Evolutionary conservation across 2,797 vertebrate genomes (phyloP), one percentile per base, ranked within the genome.

Genomic region (Oceanodroma leucorhoa): DNA sequence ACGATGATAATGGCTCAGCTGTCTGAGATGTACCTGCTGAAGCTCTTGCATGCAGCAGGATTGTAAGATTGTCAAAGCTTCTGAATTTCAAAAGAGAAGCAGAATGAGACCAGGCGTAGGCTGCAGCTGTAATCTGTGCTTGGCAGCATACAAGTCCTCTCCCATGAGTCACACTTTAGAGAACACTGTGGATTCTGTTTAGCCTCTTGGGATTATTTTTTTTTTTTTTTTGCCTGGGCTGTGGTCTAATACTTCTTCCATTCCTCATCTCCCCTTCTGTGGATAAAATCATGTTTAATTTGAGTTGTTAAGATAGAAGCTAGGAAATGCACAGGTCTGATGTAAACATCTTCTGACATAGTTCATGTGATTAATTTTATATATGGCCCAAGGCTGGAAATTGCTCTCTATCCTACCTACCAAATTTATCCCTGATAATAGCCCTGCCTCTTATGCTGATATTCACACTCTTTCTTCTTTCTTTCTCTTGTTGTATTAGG

Each of bases 61-160:
- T 46, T 45, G 48, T 87, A 84, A 4, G 8, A 70, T 64, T 94
- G 77, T 83, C 87, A 89, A n/a, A 91, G 83, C 88, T 87, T 43
- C 91, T 96, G 86, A 84, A 93, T 94, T 94, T 94, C 90, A 80
- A 77, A 84, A 69, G 73, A 88, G 86, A 83, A 94, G 81, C 83
- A 90, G 93, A 93, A 93, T 89, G 90, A 96, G 91, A 81, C 92
- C 84, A 81, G 67, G 93, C 77, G 93, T 96, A 87, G 94, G 95
- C 90, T 96, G 94, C 77, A 95, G 91, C 95, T 95, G 90, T 94
- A 96, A 94, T 89, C 90, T 94, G 69, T 62, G 60, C 95, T 84
- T 75, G 87, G 88, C 94, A 94, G 83, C 84, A 76, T 87, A 43
- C 84, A 58, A 93, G 90, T 87, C 83, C 83, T 90, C 91, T 95